Conservation (phyloP, 2,797 vertebrate species). For the Gymnodraco acuticeps region DNA sequence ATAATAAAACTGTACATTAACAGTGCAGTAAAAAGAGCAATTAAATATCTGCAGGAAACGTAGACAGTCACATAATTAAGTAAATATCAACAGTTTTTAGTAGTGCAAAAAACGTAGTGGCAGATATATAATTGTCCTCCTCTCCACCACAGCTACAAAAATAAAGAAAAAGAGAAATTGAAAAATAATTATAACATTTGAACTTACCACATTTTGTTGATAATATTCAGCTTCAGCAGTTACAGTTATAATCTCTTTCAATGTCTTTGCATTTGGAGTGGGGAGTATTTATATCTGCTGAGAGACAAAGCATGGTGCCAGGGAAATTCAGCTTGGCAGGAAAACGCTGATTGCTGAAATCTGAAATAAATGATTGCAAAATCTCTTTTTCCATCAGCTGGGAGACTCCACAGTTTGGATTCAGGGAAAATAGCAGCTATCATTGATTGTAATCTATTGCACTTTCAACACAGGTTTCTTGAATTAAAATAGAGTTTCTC, state of each 20-base stretch:
- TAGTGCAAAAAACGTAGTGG: too few relatives aligned
- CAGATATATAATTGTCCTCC: too few relatives aligned
- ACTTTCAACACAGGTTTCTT: background rate
- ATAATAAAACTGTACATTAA: too few relatives aligned
- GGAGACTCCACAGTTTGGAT: background rate
- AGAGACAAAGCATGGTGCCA: background rate
- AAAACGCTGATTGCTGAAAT: conserved; percentile 27
- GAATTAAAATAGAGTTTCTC: too few relatives aligned
- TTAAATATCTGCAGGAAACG: too few relatives aligned
- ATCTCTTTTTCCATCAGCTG: conserved; percentile 11
- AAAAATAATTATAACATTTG: background rate
- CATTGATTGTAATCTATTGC: background rate
- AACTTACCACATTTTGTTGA: conserved; percentile 68
- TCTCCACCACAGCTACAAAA: too few relatives aligned
- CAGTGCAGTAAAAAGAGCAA: too few relatives aligned
- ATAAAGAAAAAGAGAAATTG: too few relatives aligned
- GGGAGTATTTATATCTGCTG: conserved; percentile 57
- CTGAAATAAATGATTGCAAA: conserved; percentile 36
- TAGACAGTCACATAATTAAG: too few relatives aligned
- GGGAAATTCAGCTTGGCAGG: conserved; percentile 30
- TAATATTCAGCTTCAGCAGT: conserved; percentile 9
- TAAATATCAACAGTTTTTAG: too few relatives aligned
- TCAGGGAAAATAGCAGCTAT: background rate
- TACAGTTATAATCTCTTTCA: background rate
- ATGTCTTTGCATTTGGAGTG: background rate